Evolutionary conservation across 2,113 vertebrate genomes (phyloP), one percentile per base, ranked within the genome.

Genomic region (Ictidomys tridecemlineatus): DNA sequence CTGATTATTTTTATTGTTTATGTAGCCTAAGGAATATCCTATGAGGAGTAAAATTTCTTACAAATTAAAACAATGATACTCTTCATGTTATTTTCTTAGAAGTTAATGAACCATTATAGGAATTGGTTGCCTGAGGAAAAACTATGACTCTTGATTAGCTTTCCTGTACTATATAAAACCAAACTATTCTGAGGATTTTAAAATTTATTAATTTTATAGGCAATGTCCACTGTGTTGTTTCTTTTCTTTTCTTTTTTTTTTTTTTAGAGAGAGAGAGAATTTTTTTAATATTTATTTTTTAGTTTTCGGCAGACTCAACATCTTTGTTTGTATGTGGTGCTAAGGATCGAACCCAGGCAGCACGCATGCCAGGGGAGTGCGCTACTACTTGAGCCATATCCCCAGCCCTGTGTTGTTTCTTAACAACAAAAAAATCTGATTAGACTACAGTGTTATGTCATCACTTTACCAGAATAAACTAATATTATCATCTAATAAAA

Each of bases 31-130:
- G 51, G 6, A 87, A 74, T 82, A 95, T 32, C 13, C 14, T 42
- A 77, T 32, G 74, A 91, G 32, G 32, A 70, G 13, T 79, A 87
- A 88, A 92, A 87, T 42, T 58, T 84, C 32, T 90, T 79, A 17
- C 37, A 94, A 89, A 94, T 92, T 85, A 92, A 95, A 96, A 85
- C n/a, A 94, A 83, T 18, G 51, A 53, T 85, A 83, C 73, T 95
- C 37, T 96, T 87, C 32, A 37, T 70, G 20, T 42, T 82, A 18
- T 13, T 95, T 95, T 93, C 63, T 30, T 45, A 94, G 86, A 80
- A 82, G 69, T 82, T 91, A 93, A 88, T 76, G 65, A 95, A 85
- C 16, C 85, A 2, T 67, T 61, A 86, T 0, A 89, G n/a, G 53
- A 89, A 37, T 17, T 83, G n/a, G 86, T 2, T 77, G 67, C 77